phyloP scores from a whole-genome alignment of 2,113 vertebrate species.

The Poicephalus meyeri region DNA sequence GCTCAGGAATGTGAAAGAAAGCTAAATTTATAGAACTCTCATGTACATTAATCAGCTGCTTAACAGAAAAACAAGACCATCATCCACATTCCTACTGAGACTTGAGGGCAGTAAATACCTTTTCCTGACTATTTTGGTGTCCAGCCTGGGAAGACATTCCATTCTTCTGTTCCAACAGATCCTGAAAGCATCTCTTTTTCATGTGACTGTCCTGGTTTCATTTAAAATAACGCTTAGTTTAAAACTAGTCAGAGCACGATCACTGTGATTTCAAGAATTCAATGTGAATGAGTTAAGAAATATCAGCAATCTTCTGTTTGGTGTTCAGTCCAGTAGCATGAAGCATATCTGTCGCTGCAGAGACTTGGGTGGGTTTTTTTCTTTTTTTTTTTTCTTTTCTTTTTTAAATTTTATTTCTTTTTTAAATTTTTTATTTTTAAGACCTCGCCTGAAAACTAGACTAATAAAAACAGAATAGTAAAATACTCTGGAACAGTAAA shows the following conservation, averaged over 20 bases:
- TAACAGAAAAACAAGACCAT: slow-evolving; percentile 25
- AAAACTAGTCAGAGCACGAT: slow-evolving; percentile 63
- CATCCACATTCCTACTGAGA: slow-evolving; percentile 57
- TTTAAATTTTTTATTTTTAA: slow-evolving; percentile 51
- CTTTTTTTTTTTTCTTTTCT: slow-evolving; percentile 35
- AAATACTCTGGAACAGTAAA: slow-evolving; percentile 83
- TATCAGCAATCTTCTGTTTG: slow-evolving; percentile 67
- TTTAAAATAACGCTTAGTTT: slow-evolving; percentile 64
- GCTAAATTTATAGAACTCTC: slow-evolving; percentile 30
- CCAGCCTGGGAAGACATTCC: slow-evolving; percentile 68
- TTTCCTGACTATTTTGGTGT: slow-evolving; percentile 70
- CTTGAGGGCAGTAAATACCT: slow-evolving; percentile 60
- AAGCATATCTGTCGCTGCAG: slow-evolving; percentile 64
- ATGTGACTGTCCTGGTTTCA: slow-evolving; percentile 41
- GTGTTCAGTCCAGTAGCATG: slow-evolving; percentile 66
- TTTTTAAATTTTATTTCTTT: slow-evolving; percentile 57
- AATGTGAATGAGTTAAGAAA: slow-evolving; percentile 67
- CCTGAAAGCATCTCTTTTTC: slow-evolving; percentile 64
- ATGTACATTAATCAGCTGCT: slow-evolving; percentile 43
- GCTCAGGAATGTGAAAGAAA: slow-evolving; percentile 53
- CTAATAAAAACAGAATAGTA: slow-evolving; percentile 79
- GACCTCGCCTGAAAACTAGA: slow-evolving; percentile 80
- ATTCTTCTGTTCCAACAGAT: slow-evolving; percentile 60
- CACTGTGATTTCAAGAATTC: slow-evolving; percentile 72
- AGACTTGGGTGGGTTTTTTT: slow-evolving; percentile 68